Base-by-base conservation (phyloP, 1,140 invertebrate species). In the Leguminivora glycinivorella region DNA sequence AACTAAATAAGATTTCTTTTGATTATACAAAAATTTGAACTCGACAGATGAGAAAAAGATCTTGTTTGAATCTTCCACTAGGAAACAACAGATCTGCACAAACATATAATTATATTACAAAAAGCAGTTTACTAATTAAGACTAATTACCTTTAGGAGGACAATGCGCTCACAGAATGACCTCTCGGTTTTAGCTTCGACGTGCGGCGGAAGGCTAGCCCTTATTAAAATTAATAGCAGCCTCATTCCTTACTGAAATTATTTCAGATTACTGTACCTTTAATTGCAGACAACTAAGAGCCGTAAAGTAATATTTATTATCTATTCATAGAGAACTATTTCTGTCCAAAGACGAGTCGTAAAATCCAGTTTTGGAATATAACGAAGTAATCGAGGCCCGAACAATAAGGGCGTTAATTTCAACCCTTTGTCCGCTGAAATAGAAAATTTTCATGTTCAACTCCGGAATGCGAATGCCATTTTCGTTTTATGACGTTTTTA, bases 361-460 rank as follows among this genome's bases (percentile, higher is more conserved):
- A 70, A 70, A 70, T 60, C 34, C 87, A 88, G 85, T 88, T 79
- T 88, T 52, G 47, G 47, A 87, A 90, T 90, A 90, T 85, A 84
- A 90, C 87, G 88, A 87, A 88, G 78, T 88, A 88, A 90, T 88
- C 84, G 83, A 9, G 14, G 4, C 7, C 17, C 82, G 87, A 84
- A 90, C 88, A 90, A 90, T 89, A 80, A 72, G 26, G 60, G 72
- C 81, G 84, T 88, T 90, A 90, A 90, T 90, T 90, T 75, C 81
- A 82, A 43, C 40, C 84, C 81, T 90, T 90, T 90, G 88, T 90
- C 81, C 84, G 80, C 70, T 74, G 79, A 80, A 88, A 90, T 90
- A 90, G 88, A 88, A 88, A 89, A 90, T 89, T 88, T 87, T 19
- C 85, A 89, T 85, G 85, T 88, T 79, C 80, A 81, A 80, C 78